Base-by-base conservation (phyloP, 2,888 invertebrate species). In the Leptinotarsa tumamoca region DNA sequence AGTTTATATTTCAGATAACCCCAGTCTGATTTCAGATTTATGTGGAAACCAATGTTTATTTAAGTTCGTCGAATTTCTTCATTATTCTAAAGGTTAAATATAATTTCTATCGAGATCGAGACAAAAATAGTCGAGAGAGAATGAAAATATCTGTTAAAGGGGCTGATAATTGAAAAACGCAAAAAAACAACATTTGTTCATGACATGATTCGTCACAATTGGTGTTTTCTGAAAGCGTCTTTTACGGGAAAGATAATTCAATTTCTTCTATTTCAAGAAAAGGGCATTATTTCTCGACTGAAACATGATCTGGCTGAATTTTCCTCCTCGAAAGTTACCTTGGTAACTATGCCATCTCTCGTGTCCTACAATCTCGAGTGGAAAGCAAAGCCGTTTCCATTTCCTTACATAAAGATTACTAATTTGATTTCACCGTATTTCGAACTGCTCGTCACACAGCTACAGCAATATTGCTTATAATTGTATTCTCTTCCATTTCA, bases 401-500 rank as follows among this genome's bases (percentile, higher is more conserved):
- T 23, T 58, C 15, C 27, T 58, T 58, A 23, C 58, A 58, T 58
- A 23, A 58, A 58, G 58, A 58, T 58, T 58, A 23, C 58, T 23
- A 17, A 58, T 58, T 58, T 23, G 23, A 58, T 58, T 58, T 23
- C 58, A 17, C 15, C 23, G 58, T 58, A 58, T 18, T 54, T n/a
- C n/a, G 58, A 23, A 58, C 58, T 58, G 21, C 23, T 21, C 58
- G 23, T 33, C n/a, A n/a, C 43, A 33, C 54, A 54, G 56, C 56
- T 56, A 56, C 43, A 17, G 56, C 69, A 33, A 69, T 43, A 69
- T 68, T 51, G 51, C 51, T 68, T 56, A 69, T 69, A 69, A 69
- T 56, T 69, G 54, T 52, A 69, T 69, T 69, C 18, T 56, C 69
- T 21, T 69, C 56, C 54, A 43, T 63, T 73, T 76, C 68, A 74